phyloP scores from a whole-genome alignment of 1,140 invertebrate species.

The Phymorhynchus buccinoides region DNA sequence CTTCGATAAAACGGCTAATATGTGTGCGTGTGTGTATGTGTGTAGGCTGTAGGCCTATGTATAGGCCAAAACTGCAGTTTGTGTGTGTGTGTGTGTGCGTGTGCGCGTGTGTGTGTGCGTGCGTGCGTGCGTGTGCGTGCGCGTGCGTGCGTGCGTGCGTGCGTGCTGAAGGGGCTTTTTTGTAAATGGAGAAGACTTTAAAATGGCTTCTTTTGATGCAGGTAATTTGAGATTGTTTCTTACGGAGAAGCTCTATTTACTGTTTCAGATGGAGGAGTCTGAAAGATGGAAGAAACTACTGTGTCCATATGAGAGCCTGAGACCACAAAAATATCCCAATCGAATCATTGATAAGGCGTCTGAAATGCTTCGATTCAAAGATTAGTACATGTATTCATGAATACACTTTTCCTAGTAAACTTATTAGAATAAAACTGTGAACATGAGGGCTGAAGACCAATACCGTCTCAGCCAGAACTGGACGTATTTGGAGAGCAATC shows the following conservation, averaged over 20 bases:
- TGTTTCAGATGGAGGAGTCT: neutral
- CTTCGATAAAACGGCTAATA: neutral
- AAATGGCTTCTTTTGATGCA: neutral
- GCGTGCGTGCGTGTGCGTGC: neutral
- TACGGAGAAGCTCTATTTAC: no score
- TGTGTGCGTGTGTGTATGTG: neutral
- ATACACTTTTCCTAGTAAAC: neutral
- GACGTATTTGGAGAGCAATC: neutral
- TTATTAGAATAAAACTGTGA: neutral
- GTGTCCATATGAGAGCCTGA: neutral
- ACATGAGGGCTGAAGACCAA: neutral
- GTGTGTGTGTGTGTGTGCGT: neutral
- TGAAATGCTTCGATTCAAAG: neutral
- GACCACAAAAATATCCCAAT: neutral
- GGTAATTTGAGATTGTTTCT: no score
- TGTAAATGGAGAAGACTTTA: neutral
- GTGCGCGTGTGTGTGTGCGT: neutral
- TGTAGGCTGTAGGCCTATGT: neutral
- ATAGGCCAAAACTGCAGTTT: neutral
- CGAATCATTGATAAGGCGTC: neutral
- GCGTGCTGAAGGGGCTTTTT: neutral
- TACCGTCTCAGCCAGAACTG: neutral
- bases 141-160: neutral
- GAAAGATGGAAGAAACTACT: neutral
- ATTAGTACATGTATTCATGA: neutral